These are phyloP conservation scores for Escarpia spicata DNA, from an alignment of 2,888 invertebrate species.

Conservation along the genomic window DNA sequence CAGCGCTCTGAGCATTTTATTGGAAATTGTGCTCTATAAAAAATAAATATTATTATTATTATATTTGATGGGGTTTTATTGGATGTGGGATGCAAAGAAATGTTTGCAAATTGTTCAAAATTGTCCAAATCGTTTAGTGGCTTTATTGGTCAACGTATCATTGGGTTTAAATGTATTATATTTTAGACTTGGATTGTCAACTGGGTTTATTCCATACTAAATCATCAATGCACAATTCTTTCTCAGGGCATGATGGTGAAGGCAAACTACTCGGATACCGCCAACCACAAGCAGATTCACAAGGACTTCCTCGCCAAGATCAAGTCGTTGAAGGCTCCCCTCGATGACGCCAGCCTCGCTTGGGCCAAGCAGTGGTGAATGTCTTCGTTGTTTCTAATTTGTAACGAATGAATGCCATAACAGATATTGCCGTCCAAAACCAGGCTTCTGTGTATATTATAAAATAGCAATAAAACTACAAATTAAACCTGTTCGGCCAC, in stretches of 20 bases:
- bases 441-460: neutral
- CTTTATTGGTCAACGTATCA: neutral
- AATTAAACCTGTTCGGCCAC: neutral
- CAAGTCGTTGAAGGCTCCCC: slow-evolving; percentile 17
- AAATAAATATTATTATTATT: too few relatives aligned
- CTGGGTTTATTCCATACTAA: neutral
- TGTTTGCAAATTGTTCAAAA: neutral
- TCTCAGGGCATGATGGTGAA: slow-evolving; percentile 26
- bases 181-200: neutral
- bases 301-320: slow-evolving; percentile 23
- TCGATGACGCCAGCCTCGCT: neutral
- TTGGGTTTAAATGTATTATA: neutral
- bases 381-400: neutral
- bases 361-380: slow-evolving; percentile 26
- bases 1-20: too few relatives aligned
- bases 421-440: neutral
- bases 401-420: neutral
- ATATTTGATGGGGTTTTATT: too few relatives aligned
- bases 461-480: neutral
- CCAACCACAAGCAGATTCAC: slow-evolving; percentile 23
- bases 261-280: slow-evolving; percentile 25
- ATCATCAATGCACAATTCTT: neutral
- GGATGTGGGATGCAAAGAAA: neutral
- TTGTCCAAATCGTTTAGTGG: neutral
- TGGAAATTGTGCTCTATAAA: too few relatives aligned